These are phyloP conservation scores for Heliconius eleuchia DNA, from an alignment of 1,140 invertebrate genomes.

Conservation along the genomic window DNA sequence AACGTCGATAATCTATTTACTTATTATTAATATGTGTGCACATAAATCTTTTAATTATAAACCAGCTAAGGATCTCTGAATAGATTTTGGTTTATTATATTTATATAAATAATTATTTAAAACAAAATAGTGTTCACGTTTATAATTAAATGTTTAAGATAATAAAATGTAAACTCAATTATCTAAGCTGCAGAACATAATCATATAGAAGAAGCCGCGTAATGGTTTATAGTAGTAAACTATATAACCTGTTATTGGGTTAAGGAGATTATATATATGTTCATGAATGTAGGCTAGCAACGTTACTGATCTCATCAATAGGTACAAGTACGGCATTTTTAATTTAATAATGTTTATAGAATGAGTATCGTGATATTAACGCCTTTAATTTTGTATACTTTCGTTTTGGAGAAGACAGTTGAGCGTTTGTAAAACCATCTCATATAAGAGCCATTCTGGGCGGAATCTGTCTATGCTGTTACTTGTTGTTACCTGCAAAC, in stretches of 20 bases:
- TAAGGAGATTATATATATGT: constrained; percentile 3
- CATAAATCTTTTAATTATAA: too few relatives aligned
- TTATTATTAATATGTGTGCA: not conserved
- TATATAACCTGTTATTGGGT: constrained; percentile 14
- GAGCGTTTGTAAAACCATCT: not conserved
- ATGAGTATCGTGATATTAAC: not conserved
- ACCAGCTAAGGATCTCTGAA: too few relatives aligned
- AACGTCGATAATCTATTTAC: not conserved
- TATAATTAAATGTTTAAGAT: not conserved
- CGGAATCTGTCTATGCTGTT: not conserved
- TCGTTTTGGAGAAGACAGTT: not conserved
- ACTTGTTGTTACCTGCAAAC: not conserved
- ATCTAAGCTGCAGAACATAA: not conserved
- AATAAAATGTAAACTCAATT: constrained; percentile 2
- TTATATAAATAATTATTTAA: too few relatives aligned
- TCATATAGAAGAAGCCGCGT: constrained; percentile 12
- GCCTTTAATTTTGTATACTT: not conserved
- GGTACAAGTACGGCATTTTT: not conserved
- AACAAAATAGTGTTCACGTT: not conserved
- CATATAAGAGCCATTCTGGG: not conserved
- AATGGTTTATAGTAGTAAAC: constrained; percentile 11
- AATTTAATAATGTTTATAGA: not conserved
- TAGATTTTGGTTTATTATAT: too few relatives aligned
- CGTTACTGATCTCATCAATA: not conserved
- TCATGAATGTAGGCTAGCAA: not conserved